Evolutionary conservation across 2,113 vertebrate genomes (phyloP).

Genomic region (Brachyistius frenatus): DNA sequence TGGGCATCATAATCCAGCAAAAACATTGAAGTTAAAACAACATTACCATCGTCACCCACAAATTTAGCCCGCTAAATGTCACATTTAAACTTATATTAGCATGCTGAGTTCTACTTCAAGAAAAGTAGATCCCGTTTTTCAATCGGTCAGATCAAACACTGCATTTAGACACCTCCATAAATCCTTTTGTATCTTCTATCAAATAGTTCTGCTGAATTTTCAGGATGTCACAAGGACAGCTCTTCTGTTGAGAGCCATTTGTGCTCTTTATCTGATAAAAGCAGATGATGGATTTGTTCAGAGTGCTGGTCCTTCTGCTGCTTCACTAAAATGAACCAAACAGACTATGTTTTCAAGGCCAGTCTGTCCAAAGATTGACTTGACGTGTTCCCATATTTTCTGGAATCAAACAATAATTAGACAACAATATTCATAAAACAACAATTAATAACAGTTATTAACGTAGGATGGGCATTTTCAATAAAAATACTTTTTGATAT

Average conservation of each 20-base stretch:
- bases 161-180: not conserved
- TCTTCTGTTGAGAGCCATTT: slow-evolving; percentile 47
- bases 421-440: no score
- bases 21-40: no score
- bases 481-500: no score
- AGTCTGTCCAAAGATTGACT: slow-evolving; percentile 31
- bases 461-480: no score
- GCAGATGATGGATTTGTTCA: slow-evolving; percentile 58
- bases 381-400: not conserved
- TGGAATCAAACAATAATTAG: no score
- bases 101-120: no score
- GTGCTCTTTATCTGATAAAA: slow-evolving; percentile 57
- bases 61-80: no score
- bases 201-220: slow-evolving; percentile 21
- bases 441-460: no score
- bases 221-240: slow-evolving; percentile 31
- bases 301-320: slow-evolving; percentile 23
- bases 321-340: slow-evolving; percentile 54
- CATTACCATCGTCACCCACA: no score
- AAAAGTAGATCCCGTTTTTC: no score
- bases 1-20: no score
- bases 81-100: no score
- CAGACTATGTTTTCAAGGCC: slow-evolving; percentile 55
- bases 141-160: not conserved
- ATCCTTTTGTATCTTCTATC: not conserved